Percentiles rank a stretch among this genome's conserved stretches.
Conservation (phyloP, 2,113 vertebrate genomes). For the Festucalex cinctus region DNA sequence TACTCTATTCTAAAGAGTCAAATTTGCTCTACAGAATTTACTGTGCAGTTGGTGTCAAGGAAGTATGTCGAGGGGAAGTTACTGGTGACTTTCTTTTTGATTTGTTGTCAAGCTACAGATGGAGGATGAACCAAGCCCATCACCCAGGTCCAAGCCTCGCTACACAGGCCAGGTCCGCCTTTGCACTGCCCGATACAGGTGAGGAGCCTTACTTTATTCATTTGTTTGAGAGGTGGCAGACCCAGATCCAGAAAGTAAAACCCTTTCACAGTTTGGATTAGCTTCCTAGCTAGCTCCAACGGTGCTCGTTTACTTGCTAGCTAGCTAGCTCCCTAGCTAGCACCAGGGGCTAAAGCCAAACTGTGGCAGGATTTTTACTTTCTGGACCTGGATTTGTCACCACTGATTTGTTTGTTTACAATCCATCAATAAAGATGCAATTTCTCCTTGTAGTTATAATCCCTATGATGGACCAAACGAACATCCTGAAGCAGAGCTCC, state of each 20-base stretch:
- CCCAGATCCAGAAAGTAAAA: too few relatives aligned
- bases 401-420: neutral
- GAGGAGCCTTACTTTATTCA: constrained; percentile 14
- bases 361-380: too few relatives aligned
- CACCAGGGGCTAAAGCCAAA: too few relatives aligned
- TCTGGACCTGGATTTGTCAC: too few relatives aligned
- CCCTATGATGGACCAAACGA: constrained; percentile 97
- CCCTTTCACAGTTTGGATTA: too few relatives aligned
- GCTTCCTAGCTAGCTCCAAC: too few relatives aligned
- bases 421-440: neutral
- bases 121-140: constrained; percentile 85
- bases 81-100: neutral
- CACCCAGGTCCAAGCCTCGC: constrained; percentile 84
- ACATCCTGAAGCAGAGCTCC: constrained; percentile 95
- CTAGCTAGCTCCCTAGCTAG: too few relatives aligned
- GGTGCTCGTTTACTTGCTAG: too few relatives aligned
- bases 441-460: constrained; percentile 81
- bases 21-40: too few relatives aligned
- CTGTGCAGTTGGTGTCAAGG: neutral
- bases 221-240: neutral
- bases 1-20: too few relatives aligned
- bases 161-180: constrained; percentile 94
- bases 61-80: too few relatives aligned
- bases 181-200: constrained; percentile 98
- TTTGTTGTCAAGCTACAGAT: constrained; percentile 70